phyloP scores from a whole-genome alignment of 1,140 invertebrate species.

The Drosophila tropicalis region DNA sequence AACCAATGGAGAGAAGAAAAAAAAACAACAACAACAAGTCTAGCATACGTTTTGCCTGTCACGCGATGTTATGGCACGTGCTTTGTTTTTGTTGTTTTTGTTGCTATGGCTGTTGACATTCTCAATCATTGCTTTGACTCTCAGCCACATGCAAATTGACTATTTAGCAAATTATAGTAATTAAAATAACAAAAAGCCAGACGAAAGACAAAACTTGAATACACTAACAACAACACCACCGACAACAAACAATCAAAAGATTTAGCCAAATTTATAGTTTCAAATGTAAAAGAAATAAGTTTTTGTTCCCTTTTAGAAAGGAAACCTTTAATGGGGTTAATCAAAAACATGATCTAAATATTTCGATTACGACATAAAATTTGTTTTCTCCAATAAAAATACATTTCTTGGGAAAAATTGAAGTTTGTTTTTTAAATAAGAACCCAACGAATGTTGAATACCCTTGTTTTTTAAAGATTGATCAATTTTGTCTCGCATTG shows the following conservation, averaged over 20 bases:
- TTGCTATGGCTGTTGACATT: constrained; percentile 18
- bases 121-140: constrained; percentile 19
- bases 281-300: too few species aligned
- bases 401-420: too few species aligned
- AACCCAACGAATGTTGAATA: too few species aligned
- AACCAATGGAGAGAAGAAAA: constrained; percentile 10
- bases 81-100: constrained; percentile 8
- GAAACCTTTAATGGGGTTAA: too few species aligned
- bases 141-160: constrained; percentile 63
- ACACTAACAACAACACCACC: constrained; percentile 3
- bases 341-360: too few species aligned
- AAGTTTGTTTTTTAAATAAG: too few species aligned
- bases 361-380: too few species aligned
- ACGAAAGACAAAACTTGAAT: not conserved
- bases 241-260: not conserved
- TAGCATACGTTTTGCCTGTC: constrained; percentile 45
- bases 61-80: constrained; percentile 50
- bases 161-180: constrained; percentile 71
- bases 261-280: too few species aligned
- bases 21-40: constrained; percentile 23
- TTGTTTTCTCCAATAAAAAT: too few species aligned
- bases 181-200: constrained; percentile 29
- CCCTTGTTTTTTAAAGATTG: too few species aligned
- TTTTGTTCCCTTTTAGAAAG: too few species aligned
- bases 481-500: too few species aligned